Base-by-base conservation (phyloP, 2,797 vertebrate species). In the Sylvilagus floridanus region DNA sequence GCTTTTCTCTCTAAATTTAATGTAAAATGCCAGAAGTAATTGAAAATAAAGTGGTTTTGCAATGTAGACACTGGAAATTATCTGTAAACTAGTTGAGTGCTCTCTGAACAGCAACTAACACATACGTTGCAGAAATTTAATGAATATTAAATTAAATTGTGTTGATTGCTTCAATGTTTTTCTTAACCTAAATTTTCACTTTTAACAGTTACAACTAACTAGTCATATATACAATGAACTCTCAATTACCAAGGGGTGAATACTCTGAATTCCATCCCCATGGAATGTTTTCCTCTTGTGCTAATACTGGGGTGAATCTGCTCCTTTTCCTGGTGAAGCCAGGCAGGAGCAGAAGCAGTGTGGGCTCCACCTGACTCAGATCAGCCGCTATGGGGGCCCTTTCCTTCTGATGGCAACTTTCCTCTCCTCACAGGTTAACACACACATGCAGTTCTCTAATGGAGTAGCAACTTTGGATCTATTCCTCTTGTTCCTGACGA, bases 101-200 rank as follows among this genome's bases (percentile, higher is more conserved):
- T 97, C 95, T 96, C 94, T 86, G 65, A 96, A 84, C 73, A 95
- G 90, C 94, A 96, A 71, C 90, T 96, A 92, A 90, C 92, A 93
- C 77, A 86, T 94, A 92, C 92, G 54, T 76, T 81, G 66, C 78
- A 83, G 78, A 60, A 94, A 96, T 81, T 91, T 92, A 94, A 95
- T 96, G 92, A 96, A 96, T 94, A 96, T 93, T 93, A 96, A 97
- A 95, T 92, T 96, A 95, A 97, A 95, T 89, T 93, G 93, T 90
- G 88, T 95, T 93, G 95, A 97, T 96, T 96, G 95, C 78, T 79
- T 96, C 92, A 88, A 17, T 95, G 92, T 72, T 93, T 96, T 96
- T 87, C 63, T 96, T 96, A 96, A 93, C 90, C 88, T 96, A 65
- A 94, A 93, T 92, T 96, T 96, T 92, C 95, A 92, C 84, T 92